Evolutionary conservation across 2,113 vertebrate species (phyloP), one percentile per base, ranked within the genome.

Genomic region (Toxotes jaculatrix): DNA sequence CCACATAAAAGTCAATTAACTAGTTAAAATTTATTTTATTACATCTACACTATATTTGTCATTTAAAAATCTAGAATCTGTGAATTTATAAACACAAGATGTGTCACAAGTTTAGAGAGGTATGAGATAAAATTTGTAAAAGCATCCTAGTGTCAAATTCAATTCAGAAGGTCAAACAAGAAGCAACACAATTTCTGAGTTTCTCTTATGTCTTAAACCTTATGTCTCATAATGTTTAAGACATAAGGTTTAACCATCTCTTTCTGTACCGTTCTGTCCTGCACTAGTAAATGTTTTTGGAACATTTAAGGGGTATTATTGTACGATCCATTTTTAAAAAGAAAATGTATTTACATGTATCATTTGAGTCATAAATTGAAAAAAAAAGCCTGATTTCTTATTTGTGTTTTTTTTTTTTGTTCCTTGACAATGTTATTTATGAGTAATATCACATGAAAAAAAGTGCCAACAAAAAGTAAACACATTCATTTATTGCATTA

Each of bases 291-390:
- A 83, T 70, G 13, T 84, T 84, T 79, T 64, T 36, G 85, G 34
- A 81, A 67, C 63, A 74, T 88, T 83, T 68, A 85, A 80, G 40
- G 65, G 65, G 53, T 80, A 51, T 84, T 64, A 77, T 66, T 84
- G 40, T 87, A 71, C 79, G 45, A 81, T 56, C 3, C 55, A 53
- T 79, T 69, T 71, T 71, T 57, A 42, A 27, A 59, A 69, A 23
- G 13, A 27, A 67, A 74, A 57, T 51, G 40, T 68, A 51, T 88
- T 81, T 80, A 87, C 79, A 19, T 89, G 65, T 86, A 74, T 84
- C 56, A 1, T 74, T 78, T 77, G 62, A 89, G 47, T 71, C 63
- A 86, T 88, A 83, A 85, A 86, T 47, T 57, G 70, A 49, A 13
- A 72, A n/a, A 60, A 56, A 63, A 36, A 31, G 31, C 12, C 13